These are phyloP conservation scores for Pseudochaenichthys georgianus DNA, from an alignment of 2,797 vertebrate genomes.

Conservation along the genomic window DNA sequence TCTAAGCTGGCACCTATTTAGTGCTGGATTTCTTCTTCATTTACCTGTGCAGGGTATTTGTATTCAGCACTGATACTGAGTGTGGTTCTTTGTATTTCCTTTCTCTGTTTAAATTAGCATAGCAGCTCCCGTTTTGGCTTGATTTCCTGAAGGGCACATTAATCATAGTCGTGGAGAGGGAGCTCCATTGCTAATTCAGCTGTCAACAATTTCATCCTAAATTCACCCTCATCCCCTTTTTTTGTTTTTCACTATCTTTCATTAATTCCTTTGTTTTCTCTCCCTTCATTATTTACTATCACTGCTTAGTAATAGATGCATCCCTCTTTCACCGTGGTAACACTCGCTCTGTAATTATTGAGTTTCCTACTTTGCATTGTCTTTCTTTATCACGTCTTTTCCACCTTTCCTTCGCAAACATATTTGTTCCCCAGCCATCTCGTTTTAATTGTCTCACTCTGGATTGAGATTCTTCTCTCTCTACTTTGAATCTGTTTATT, in stretches of 20 bases:
- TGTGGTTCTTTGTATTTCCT: background rate
- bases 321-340: conserved; percentile 44
- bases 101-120: conserved; percentile 8
- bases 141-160: conserved; percentile 46
- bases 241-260: conserved; percentile 66
- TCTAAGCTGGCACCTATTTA: background rate
- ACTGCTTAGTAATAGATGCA: conserved; percentile 58
- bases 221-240: conserved; percentile 36
- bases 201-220: conserved; percentile 49
- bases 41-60: background rate
- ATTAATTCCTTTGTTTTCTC: conserved; percentile 66
- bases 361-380: conserved; percentile 48
- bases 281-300: conserved; percentile 66
- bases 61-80: background rate
- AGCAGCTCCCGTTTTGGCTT: conserved; percentile 13
- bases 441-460: conserved; percentile 32
- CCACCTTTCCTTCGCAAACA: conserved; percentile 23
- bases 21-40: background rate
- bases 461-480: background rate
- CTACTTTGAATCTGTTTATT: conserved; percentile 11
- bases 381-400: conserved; percentile 38
- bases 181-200: conserved; percentile 30
- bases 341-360: conserved; percentile 61
- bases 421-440: conserved; percentile 46
- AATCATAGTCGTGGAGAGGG: conserved; percentile 29